phyloP scores from a whole-genome alignment of 2,888 invertebrate species.

The Emesis russula region DNA sequence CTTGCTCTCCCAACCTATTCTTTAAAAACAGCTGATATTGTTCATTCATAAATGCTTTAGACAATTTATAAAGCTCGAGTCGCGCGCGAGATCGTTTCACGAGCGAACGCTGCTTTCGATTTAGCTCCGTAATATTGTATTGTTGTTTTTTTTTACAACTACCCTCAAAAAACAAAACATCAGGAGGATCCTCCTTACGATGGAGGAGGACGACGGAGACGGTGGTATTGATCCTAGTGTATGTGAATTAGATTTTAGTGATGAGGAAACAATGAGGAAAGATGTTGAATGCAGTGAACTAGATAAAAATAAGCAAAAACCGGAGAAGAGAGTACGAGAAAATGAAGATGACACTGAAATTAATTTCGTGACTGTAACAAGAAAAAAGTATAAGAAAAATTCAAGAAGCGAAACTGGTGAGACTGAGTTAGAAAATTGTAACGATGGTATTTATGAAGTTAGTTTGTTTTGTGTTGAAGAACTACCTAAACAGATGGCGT shows the following conservation, averaged over 20 bases:
- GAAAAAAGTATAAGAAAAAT: not conserved
- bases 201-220: not conserved
- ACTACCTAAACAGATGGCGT: conserved; percentile 39
- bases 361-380: not conserved
- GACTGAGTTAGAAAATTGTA: too few relatives aligned
- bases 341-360: conserved; percentile 10
- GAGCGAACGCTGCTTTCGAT: not conserved
- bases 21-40: too few relatives aligned
- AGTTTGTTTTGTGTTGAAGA: not conserved
- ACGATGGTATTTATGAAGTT: not conserved
- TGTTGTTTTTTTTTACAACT: not conserved
- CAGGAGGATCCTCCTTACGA: too few relatives aligned
- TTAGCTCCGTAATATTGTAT: not conserved
- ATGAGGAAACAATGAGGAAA: too few relatives aligned
- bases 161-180: not conserved
- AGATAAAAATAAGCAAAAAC: not conserved
- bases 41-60: too few relatives aligned
- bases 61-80: too few relatives aligned
- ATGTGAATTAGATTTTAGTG: too few relatives aligned
- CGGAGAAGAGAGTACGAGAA: not conserved
- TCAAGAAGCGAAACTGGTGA: not conserved
- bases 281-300: not conserved
- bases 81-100: not conserved
- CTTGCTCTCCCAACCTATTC: too few relatives aligned
- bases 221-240: not conserved